Evolutionary conservation across 2,797 vertebrate species (phyloP), one percentile per base, ranked within the genome.

Genomic region (Botia almorhae): DNA sequence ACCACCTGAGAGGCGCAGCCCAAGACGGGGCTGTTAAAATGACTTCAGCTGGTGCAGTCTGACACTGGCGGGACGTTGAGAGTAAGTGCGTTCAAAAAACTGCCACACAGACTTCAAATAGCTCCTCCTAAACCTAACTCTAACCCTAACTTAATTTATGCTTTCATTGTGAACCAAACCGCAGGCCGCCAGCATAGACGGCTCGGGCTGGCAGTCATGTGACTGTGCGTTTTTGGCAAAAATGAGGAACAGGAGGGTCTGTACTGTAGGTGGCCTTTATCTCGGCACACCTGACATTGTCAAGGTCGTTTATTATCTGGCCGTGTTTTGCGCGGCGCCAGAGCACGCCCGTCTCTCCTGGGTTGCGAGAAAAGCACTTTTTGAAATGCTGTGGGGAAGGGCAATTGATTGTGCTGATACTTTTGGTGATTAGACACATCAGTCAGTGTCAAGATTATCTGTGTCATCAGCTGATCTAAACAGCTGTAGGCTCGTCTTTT

Each of bases 391-490:
- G 74, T 73, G 69, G 78, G 85, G 87, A 86, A 86, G 88, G 90
- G 91, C 92, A 90, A 93, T 93, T 93, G 92, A 94, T 94, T 92
- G 90, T 89, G 87, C 85, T 90, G 92, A 94, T 93, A 90, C 88
- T 92, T 92, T 89, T 82, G 85, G 90, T 93, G 94, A 94, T 94
- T 93, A 92, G 91, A 94, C 84, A 91, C 91, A 94, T 94, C 93
- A 94, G 90, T 95, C 93, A 94, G 88, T 93, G 93, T 94, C 93
- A 93, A 90, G 88, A 92, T 93, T 92, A 93, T 94, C 93, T 89
- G 90, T 91, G 90, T 91, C 90, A 93, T 93, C 93, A 91, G 92
- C 90, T 91, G 82, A 74, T 90, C 91, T 89, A 87, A 87, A 76
- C 83, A 84, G 50, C 53, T 87, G 90, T 92, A 90, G 84, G 87